Evolutionary conservation across 2,113 vertebrate species (phyloP).

Genomic region (Propithecus coquereli): DNA sequence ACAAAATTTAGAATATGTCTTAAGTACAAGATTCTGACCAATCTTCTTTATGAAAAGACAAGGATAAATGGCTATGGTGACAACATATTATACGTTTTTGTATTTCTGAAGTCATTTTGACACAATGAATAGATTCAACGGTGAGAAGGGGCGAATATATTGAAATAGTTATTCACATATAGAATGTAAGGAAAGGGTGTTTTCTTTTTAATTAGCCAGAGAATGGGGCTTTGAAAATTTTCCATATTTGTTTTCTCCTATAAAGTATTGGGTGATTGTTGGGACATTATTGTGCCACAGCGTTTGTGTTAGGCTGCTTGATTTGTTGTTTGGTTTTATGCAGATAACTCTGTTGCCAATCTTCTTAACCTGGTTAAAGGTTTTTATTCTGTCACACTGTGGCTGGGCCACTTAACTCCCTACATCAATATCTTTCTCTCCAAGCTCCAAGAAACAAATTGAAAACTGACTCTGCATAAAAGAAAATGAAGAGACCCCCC

Average conservation of each 20-base stretch:
- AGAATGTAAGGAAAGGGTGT: not conserved
- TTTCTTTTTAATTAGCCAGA: not conserved
- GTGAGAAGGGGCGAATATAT: not conserved
- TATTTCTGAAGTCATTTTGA: not conserved
- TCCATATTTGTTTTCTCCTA: not conserved
- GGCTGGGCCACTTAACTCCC: not conserved
- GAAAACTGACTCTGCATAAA: not conserved
- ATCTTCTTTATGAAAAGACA: not conserved
- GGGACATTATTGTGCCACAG: not conserved
- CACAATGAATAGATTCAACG: not conserved
- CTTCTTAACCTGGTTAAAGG: not conserved
- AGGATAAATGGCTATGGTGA: not conserved
- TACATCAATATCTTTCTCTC: not conserved
- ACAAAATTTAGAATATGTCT: not conserved
- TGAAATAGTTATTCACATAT: not conserved
- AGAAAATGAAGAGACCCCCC: not conserved
- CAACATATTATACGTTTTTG: not conserved
- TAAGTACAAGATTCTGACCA: not conserved
- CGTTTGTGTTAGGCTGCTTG: not conserved
- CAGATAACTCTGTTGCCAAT: not conserved
- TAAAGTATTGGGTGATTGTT: not conserved
- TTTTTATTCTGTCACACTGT: not conserved
- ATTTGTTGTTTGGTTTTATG: not conserved
- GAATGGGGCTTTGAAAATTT: not conserved
- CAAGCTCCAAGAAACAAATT: not conserved